Evolutionary conservation across 1,140 invertebrate genomes (phyloP).

Genomic region (Drosophila leontia): DNA sequence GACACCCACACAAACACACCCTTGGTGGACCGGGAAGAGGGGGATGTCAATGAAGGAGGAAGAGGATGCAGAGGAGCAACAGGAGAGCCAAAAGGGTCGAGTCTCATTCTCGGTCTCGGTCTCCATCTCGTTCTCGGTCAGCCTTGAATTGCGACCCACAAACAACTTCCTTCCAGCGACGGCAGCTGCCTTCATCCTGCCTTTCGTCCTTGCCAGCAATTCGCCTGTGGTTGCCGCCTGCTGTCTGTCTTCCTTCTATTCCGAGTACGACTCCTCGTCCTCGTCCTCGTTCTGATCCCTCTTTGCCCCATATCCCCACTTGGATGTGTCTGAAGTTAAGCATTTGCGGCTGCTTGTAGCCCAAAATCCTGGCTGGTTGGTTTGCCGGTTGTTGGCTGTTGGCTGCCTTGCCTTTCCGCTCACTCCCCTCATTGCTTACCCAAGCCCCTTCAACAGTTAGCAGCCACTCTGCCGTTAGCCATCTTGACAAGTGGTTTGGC

Average conservation of each 20-base stretch:
- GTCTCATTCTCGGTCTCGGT: conserved; percentile 27
- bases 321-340: conserved; percentile 76
- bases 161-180: conserved; percentile 77
- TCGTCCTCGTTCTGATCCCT: not conserved
- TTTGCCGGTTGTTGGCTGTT: conserved; percentile 40
- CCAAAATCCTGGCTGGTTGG: conserved; percentile 71
- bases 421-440: not conserved
- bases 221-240: conserved; percentile 70
- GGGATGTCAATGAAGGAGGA: not conserved
- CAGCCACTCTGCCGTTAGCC: conserved; percentile 71
- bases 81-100: conserved; percentile 66
- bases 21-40: not conserved
- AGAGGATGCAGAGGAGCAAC: conserved; percentile 31
- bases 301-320: not conserved
- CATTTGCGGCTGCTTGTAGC: conserved; percentile 81
- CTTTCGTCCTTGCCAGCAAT: conserved; percentile 73
- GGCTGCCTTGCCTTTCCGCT: conserved; percentile 37
- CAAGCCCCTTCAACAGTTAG: conserved; percentile 41
- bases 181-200: conserved; percentile 44
- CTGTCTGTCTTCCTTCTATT: conserved; percentile 59
- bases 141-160: conserved; percentile 74
- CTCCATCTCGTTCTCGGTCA: conserved; percentile 44
- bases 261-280: conserved; percentile 18
- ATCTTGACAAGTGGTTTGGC: conserved; percentile 81
- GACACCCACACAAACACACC: conserved; percentile 56